Evolutionary conservation across 2,888 invertebrate genomes (phyloP).

Genomic region (Philhelius pedissequus): DNA sequence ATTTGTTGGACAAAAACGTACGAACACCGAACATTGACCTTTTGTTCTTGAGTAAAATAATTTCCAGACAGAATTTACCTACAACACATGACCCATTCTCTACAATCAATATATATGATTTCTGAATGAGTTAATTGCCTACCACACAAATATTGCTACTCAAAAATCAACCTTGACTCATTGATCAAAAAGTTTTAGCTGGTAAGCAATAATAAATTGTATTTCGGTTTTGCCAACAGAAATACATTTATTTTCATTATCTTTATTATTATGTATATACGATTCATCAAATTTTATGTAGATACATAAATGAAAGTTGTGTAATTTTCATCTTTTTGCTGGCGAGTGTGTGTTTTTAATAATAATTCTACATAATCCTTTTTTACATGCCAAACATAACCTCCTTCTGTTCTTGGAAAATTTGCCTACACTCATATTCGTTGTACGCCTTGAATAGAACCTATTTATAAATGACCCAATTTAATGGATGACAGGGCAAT

Average conservation of each 20-base stretch:
- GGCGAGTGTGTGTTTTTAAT: not conserved
- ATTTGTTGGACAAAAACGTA: no score
- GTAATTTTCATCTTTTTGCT: not conserved
- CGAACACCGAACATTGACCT: no score
- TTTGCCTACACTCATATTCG: not conserved
- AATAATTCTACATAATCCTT: not conserved
- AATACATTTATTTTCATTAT: not conserved
- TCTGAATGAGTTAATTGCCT: not conserved
- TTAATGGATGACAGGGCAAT: slow-evolving; percentile 53
- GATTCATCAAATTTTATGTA: slow-evolving; percentile 16
- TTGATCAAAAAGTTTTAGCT: not conserved
- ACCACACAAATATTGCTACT: not conserved
- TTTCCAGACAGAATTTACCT: not conserved
- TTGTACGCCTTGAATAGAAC: slow-evolving; percentile 45
- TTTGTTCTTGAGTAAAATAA: no score
- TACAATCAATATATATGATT: not conserved
- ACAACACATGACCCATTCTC: not conserved
- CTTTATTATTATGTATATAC: not conserved
- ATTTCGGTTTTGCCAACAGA: not conserved
- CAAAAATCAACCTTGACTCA: slow-evolving; percentile 48
- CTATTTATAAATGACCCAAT: slow-evolving; percentile 66
- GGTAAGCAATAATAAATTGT: not conserved
- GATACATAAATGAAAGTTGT: not conserved
- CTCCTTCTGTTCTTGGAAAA: not conserved
- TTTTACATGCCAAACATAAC: not conserved